Percentiles rank a stretch among this genome's conserved stretches.
Evolutionary conservation across 2,797 vertebrate genomes (phyloP).

Genomic region (Acipenser oxyrinchus): DNA sequence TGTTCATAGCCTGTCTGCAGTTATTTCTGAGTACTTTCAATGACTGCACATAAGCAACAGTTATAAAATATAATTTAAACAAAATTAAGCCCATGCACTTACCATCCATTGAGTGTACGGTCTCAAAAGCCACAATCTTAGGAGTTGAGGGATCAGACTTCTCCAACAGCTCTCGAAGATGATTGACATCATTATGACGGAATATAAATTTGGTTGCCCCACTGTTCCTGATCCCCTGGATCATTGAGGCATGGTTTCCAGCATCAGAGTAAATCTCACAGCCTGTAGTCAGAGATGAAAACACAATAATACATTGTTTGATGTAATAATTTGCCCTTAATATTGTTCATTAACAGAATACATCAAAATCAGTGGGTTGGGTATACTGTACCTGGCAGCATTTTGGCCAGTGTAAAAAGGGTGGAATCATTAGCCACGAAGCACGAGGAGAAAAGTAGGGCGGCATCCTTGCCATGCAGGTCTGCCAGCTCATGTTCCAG

Average conservation of each 20-base stretch:
- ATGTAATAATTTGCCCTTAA: background rate
- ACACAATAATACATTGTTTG: background rate
- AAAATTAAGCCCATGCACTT: constrained; percentile 20
- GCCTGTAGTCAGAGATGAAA: constrained; percentile 38
- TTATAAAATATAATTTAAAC: background rate
- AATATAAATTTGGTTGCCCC: constrained; percentile 67
- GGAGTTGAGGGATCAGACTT: constrained; percentile 56
- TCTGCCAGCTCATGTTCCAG: constrained; percentile 67
- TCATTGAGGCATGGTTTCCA: constrained; percentile 76
- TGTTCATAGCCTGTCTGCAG: background rate
- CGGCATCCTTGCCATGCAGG: constrained; percentile 72
- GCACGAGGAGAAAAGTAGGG: constrained; percentile 66
- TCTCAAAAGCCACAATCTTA: constrained; percentile 74
- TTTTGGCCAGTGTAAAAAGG: constrained; percentile 68
- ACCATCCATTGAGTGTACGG: constrained; percentile 77
- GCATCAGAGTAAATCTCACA: constrained; percentile 74
- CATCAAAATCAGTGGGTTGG: background rate
- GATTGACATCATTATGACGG: constrained; percentile 62
- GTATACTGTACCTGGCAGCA: constrained; percentile 56
- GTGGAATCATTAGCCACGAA: constrained; percentile 76
- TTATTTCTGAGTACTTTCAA: background rate
- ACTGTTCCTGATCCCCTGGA: constrained; percentile 74
- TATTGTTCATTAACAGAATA: background rate
- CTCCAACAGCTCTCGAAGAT: constrained; percentile 56
- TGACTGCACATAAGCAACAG: background rate